Evolutionary conservation across 2,888 invertebrate species (phyloP), one percentile per base, ranked within the genome.

Genomic region (Allacma fusca): DNA sequence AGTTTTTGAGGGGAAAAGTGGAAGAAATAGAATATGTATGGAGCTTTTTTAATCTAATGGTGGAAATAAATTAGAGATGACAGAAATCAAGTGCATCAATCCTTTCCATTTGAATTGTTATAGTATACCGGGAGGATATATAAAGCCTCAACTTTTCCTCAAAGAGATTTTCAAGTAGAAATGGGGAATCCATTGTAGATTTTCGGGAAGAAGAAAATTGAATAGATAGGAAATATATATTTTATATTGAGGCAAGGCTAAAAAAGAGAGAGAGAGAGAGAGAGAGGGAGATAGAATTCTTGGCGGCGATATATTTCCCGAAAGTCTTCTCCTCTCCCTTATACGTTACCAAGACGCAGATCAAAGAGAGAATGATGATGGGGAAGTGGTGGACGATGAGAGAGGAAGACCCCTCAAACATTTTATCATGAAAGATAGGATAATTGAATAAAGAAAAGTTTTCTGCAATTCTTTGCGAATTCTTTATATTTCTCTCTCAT

Each of bases 401-500:
- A 77, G 72, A 67, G 68, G 34, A 44, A 28, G 71, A 57, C 62
- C 73, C 73, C 80, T 78, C 77, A 81, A 81, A 80, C 80, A 81
- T 81, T 81, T 79, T 81, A 80, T 79, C 80, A 81, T 80, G 79
- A 76, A 78, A 81, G 79, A 82, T 80, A 80, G 80, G 80, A 80
- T 82, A 82, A 82, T 82, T 82, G 82, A 82, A 82, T 82, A 80
- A 82, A 82, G 79, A 80, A 81, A 82, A 82, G 80, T 82, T 82
- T 82, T 82, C 76, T 81, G 81, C 81, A 69, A 80, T 81, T 81
- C 82, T 81, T 81, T 79, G 81, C 82, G 80, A 81, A 80, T 82
- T 82, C 80, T 82, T 82, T 81, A 77, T 78, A 79, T 78, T 65
- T 64, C 65, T 67, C 1, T 64, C 34, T 13, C 21, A 21, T 29